Base-by-base conservation (phyloP, 2,888 invertebrate genomes). In the Timema cristinae region DNA sequence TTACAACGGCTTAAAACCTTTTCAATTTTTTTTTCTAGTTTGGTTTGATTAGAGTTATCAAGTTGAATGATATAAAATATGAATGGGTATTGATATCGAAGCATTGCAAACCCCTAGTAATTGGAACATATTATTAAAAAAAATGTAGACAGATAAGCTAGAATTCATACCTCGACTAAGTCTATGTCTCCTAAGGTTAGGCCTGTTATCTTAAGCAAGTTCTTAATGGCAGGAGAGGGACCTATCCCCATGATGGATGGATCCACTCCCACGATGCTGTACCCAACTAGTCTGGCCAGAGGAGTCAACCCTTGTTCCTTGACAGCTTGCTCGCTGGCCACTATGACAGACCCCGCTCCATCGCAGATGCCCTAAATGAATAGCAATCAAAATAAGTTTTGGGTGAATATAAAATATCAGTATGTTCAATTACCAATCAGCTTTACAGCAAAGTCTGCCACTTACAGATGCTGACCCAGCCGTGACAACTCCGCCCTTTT, bases 201-300 rank as follows among this genome's bases (percentile, higher is more conserved):
- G 68, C 93, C 93, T 66, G 94, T 87, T 71, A 87, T 86, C 80
- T 92, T 91, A 16, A 97, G 87, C 47, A 98, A 86, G 80, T 91
- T 91, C 79, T 90, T 87, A 70, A 98, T 98, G 32, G 99, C 97
- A 0, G 96, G 93, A 32, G 94, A 97, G 5, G 98, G 98, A 0
- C 98, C 98, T 77, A 97, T 92, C 71, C 98, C 98, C 98, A 99
- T 99, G 79, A 99, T 96, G 80, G 90, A 91, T 63, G 99, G 99
- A 78, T 98, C 98, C 66, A 97, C 97, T 70, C 97, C 97, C 75
- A 97, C 94, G 78, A 91, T 87, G n/a, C 94, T 90, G 85, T 95
- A 99, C 59, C 92, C 96, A 9, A 95, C 91, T 16, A 99, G 85
- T 73, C 97, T 88, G 0, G 97, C 98, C 71, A 99, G 84, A 0